Evolutionary conservation across 1,140 invertebrate genomes (phyloP).

Genomic region (Dendroctonus valens): DNA sequence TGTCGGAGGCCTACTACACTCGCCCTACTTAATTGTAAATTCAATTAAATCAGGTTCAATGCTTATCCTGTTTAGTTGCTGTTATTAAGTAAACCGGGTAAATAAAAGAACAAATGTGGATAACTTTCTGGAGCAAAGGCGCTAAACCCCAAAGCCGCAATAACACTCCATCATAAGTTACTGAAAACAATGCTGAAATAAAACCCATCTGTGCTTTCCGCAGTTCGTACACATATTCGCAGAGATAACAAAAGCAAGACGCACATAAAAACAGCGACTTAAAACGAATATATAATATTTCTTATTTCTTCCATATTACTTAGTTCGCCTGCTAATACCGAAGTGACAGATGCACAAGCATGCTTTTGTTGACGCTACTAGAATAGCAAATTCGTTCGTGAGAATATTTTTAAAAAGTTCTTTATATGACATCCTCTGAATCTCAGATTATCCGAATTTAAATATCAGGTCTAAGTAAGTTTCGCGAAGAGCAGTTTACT

Average conservation of each 20-base stretch:
- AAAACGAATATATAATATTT: slow-evolving; percentile 31
- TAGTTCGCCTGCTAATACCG: slow-evolving; percentile 28
- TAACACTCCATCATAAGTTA: slow-evolving; percentile 15
- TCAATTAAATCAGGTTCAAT: too few species aligned
- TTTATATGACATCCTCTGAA: slow-evolving; percentile 19
- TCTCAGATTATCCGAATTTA: slow-evolving; percentile 15
- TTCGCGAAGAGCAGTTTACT: background rate
- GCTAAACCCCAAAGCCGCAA: slow-evolving; percentile 8
- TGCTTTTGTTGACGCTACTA: slow-evolving; percentile 7
- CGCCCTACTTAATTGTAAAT: too few species aligned
- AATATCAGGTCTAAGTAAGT: slow-evolving; percentile 9
- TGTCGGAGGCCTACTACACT: too few species aligned
- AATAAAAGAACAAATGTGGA: too few species aligned
- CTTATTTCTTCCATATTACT: slow-evolving; percentile 33
- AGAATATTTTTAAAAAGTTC: slow-evolving; percentile 29
- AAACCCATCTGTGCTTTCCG: slow-evolving; percentile 16
- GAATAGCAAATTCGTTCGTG: slow-evolving; percentile 28
- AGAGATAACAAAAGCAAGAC: slow-evolving; percentile 9
- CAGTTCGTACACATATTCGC: slow-evolving; percentile 15
- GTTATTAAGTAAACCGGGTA: too few species aligned
- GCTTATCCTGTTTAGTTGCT: too few species aligned
- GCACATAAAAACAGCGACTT: slow-evolving; percentile 9
- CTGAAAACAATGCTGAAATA: slow-evolving; percentile 13
- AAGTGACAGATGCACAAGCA: slow-evolving; percentile 35
- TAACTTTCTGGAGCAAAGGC: background rate